These are phyloP conservation scores for Tiphia femorata DNA, from an alignment of 2,888 invertebrate genomes.

Conservation along the genomic window DNA sequence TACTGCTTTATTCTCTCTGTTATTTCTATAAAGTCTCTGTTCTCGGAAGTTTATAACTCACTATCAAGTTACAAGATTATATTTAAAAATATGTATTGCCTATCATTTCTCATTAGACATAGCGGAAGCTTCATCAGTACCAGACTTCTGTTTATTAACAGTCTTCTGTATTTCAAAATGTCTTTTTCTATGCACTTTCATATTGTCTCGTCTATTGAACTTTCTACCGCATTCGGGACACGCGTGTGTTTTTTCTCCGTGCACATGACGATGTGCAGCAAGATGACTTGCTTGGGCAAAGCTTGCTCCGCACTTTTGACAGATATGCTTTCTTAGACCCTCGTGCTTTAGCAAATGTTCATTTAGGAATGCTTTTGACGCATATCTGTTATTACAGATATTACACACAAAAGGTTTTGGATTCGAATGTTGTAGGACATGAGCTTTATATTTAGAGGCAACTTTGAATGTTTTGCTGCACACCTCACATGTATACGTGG, in stretches of 20 bases:
- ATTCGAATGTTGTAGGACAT: slow-evolving; percentile 64
- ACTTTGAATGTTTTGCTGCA: slow-evolving; percentile 66
- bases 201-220: slow-evolving; percentile 66
- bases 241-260: slow-evolving; percentile 65
- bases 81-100: too few relatives aligned
- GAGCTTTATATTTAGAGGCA: slow-evolving; percentile 64
- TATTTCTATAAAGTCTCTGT: neutral
- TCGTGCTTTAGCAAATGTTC: slow-evolving; percentile 66
- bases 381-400: slow-evolving; percentile 65
- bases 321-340: slow-evolving; percentile 64
- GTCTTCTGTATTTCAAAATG: slow-evolving; percentile 52
- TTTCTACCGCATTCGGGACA: slow-evolving; percentile 66
- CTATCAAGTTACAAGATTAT: too few relatives aligned
- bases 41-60: neutral
- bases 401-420: slow-evolving; percentile 65
- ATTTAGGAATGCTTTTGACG: slow-evolving; percentile 65
- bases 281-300: slow-evolving; percentile 67
- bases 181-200: slow-evolving; percentile 66
- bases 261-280: slow-evolving; percentile 66
- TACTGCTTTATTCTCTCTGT: too few relatives aligned
- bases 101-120: slow-evolving; percentile 47
- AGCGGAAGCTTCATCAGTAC: slow-evolving; percentile 26
- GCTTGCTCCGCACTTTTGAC: slow-evolving; percentile 63
- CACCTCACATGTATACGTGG: slow-evolving; percentile 64
- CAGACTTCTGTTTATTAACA: slow-evolving; percentile 34